These are phyloP conservation scores for Catharus minimus DNA, from an alignment of 2,113 vertebrate species.

Conservation along the genomic window DNA sequence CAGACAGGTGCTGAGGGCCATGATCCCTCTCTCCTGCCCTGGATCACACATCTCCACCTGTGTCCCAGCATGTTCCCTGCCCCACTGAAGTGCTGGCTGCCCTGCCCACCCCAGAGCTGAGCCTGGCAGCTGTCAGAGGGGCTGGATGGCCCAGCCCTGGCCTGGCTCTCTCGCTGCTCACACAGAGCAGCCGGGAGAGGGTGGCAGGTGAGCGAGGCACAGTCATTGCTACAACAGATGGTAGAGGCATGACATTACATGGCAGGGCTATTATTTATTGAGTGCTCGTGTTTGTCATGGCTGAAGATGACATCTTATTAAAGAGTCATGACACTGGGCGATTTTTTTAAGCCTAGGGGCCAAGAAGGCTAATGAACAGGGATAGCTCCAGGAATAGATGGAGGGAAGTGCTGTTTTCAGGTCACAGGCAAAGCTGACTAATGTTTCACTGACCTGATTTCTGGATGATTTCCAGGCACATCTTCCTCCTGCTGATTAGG, in stretches of 20 bases:
- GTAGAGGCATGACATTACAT: slow-evolving; percentile 59
- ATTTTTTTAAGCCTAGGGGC: slow-evolving; percentile 59
- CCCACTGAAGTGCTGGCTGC: background rate
- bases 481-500: background rate
- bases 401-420: background rate
- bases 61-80: background rate
- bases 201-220: slow-evolving; percentile 59
- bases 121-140: background rate
- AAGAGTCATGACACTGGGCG: slow-evolving; percentile 60
- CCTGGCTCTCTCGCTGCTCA: background rate
- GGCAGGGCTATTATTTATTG: slow-evolving; percentile 64
- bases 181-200: slow-evolving; percentile 1
- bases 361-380: slow-evolving; percentile 64
- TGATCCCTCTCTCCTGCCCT: rapidly evolving
- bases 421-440: background rate
- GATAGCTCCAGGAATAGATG: slow-evolving; percentile 57
- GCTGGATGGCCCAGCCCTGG: background rate
- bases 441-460: background rate
- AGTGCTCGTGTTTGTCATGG: slow-evolving; percentile 63
- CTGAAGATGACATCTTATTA: slow-evolving; percentile 75
- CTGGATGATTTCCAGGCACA: background rate
- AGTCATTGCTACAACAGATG: slow-evolving; percentile 68
- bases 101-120: background rate
- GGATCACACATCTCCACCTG: background rate
- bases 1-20: rapidly evolving